Evolutionary conservation across 2,113 vertebrate species (phyloP).

Genomic region (Pelodiscus sinensis): DNA sequence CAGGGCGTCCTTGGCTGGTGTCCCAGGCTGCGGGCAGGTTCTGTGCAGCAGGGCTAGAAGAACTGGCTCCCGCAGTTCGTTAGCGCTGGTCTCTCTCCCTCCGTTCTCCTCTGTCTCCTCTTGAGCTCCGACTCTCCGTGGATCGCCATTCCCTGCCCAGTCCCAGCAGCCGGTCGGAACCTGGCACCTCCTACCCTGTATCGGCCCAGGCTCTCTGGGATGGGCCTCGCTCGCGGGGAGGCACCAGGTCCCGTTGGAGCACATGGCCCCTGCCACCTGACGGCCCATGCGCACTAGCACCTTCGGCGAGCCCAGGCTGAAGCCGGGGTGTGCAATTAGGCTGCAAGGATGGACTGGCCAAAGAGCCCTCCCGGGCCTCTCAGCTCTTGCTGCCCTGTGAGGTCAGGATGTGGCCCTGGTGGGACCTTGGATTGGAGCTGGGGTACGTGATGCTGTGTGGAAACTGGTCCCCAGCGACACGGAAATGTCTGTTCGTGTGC

Average conservation of each 20-base stretch:
- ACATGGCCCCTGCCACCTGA: not conserved
- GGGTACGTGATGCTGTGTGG: not conserved
- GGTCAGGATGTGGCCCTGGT: not conserved
- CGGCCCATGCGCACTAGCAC: not conserved
- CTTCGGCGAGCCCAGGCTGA: no score
- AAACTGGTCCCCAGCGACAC: not conserved
- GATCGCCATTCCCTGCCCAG: not conserved
- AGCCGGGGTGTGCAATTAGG: not conserved
- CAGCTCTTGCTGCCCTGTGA: not conserved
- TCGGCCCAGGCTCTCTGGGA: not conserved
- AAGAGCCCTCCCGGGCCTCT: not conserved
- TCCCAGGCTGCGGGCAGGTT: not conserved
- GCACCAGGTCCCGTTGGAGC: not conserved
- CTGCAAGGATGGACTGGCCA: not conserved
- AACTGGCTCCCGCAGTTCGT: not conserved
- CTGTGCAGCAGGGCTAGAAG: not conserved
- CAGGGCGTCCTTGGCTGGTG: not conserved
- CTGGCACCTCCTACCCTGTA: not conserved
- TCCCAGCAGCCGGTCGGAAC: not conserved
- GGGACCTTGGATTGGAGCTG: not conserved
- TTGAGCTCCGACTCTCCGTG: not conserved
- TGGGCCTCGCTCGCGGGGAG: not conserved
- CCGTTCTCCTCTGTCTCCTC: not conserved
- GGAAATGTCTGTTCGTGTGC: slow-evolving; percentile 29
- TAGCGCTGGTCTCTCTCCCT: not conserved